Evolutionary conservation across 2,797 vertebrate genomes (phyloP).

Genomic region (Chaenodraco wilsoni): DNA sequence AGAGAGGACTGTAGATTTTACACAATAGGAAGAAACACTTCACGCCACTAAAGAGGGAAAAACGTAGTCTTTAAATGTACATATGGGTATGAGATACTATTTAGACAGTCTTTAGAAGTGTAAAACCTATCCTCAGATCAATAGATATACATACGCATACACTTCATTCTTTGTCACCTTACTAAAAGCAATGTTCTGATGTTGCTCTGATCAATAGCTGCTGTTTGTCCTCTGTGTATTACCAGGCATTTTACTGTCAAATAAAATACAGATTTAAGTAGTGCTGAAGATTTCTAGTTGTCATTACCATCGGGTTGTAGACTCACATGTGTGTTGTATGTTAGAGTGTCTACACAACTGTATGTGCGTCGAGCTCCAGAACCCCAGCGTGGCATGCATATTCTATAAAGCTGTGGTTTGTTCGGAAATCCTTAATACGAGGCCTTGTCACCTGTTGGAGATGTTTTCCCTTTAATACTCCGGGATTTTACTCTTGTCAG

Average conservation of each 20-base stretch:
- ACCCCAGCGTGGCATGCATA: conserved; percentile 64
- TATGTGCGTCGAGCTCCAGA: conserved; percentile 39
- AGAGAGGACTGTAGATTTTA: conserved; percentile 6
- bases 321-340: conserved; percentile 36
- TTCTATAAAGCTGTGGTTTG: conserved; percentile 72
- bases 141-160: conserved; percentile 9
- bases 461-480: conserved; percentile 55
- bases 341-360: conserved; percentile 43
- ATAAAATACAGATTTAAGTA: conserved; percentile 38
- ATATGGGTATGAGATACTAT: neutral
- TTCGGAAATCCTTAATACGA: conserved; percentile 58
- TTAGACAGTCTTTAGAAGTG: neutral
- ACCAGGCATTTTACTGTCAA: conserved; percentile 18
- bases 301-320: conserved; percentile 42
- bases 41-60: neutral
- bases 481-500: conserved; percentile 62
- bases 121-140: conserved; percentile 17
- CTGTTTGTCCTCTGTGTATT: conserved; percentile 24
- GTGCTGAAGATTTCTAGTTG: conserved; percentile 39
- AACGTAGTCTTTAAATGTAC: neutral
- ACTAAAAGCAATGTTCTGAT: conserved; percentile 23
- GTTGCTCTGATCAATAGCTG: conserved; percentile 36
- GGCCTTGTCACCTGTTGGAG: conserved; percentile 75
- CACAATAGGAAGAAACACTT: neutral
- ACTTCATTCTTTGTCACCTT: conserved; percentile 23